A percentile compares a stretch with the other conserved stretches of the same genome.
Evolutionary conservation across 2,797 vertebrate genomes (phyloP).

Genomic region (Balearica regulorum): DNA sequence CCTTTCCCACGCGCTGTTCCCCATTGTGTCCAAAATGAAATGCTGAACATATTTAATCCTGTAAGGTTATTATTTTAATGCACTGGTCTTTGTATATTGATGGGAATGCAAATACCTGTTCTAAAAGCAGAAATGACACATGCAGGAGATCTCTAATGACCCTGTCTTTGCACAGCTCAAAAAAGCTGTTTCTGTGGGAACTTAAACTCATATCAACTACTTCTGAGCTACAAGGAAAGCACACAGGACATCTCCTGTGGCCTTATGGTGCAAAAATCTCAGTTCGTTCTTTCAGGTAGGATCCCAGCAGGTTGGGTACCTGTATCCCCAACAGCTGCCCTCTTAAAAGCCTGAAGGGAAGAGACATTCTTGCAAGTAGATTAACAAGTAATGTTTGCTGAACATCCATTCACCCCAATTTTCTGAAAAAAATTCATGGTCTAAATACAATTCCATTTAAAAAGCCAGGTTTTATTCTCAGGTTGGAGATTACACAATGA

Average conservation of each 20-base stretch:
- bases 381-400: neutral
- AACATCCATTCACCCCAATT: neutral
- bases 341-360: neutral
- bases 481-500: neutral
- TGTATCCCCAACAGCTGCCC: neutral
- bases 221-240: neutral
- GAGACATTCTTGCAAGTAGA: neutral
- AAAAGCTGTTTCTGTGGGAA: neutral
- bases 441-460: neutral
- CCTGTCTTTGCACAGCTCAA: neutral
- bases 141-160: fast-evolving
- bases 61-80: neutral
- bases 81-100: neutral
- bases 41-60: neutral
- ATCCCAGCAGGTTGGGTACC: neutral
- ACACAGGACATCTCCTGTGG: neutral
- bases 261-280: neutral
- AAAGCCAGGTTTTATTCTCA: slow-evolving; percentile 29
- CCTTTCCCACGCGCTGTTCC: neutral
- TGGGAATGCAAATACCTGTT: neutral
- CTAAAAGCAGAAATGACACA: neutral
- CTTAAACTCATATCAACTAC: neutral
- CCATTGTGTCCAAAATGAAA: neutral
- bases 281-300: neutral
- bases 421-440: neutral